Percentiles rank a stretch among this genome's conserved stretches.
phyloP scores from a whole-genome alignment of 2,113 vertebrate species.

The Verasper variegatus region DNA sequence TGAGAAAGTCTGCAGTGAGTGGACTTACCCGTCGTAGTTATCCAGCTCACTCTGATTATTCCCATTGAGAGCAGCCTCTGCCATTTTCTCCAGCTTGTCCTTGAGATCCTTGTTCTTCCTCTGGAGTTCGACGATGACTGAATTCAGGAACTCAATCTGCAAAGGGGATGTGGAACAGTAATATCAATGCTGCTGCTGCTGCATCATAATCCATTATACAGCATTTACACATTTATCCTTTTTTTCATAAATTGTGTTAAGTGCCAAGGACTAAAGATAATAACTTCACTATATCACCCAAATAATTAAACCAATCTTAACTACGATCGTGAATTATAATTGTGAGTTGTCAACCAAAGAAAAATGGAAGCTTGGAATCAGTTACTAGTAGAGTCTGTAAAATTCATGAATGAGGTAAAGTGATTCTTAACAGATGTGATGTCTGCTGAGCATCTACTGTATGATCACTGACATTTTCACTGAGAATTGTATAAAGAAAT shows the following conservation, averaged over 20 bases:
- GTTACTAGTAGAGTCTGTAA: background rate
- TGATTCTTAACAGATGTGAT: background rate
- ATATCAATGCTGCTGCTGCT: constrained; percentile 1
- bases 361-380: constrained; percentile 39
- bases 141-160: constrained; percentile 97
- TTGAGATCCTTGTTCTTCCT: constrained; percentile 91
- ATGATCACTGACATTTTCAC: background rate
- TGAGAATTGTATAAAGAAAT: background rate
- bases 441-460: background rate
- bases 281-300: background rate
- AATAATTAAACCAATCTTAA: background rate
- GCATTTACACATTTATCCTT: too few relatives aligned
- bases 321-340: background rate
- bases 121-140: constrained; percentile 95
- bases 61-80: constrained; percentile 94
- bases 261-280: background rate
- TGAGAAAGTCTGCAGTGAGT: background rate
- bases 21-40: constrained; percentile 86
- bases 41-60: constrained; percentile 87
- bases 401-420: too few relatives aligned
- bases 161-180: constrained; percentile 13
- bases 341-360: constrained; percentile 33
- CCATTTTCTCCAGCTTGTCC: constrained; percentile 92
- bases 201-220: background rate
- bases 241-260: background rate